These are phyloP conservation scores for Parnassius apollo DNA, from an alignment of 2,888 invertebrate genomes.

Conservation along the genomic window DNA sequence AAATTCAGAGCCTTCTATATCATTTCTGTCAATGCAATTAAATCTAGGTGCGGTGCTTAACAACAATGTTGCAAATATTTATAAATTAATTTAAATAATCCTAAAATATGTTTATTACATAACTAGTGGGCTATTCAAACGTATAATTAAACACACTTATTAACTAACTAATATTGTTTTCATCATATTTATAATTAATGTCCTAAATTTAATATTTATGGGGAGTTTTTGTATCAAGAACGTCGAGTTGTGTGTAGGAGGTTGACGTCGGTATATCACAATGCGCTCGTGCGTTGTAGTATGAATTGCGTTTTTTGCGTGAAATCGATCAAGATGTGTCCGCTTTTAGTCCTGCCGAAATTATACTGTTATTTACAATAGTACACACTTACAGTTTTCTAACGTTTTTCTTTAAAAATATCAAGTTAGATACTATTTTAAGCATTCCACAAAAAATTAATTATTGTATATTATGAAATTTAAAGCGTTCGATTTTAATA, in stretches of 20 bases:
- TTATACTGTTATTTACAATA: constrained; percentile 64
- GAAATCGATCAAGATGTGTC: constrained; percentile 70
- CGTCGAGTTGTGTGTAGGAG: constrained; percentile 38
- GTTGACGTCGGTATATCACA: constrained; percentile 66
- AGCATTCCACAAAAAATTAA: too few species aligned
- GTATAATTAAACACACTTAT: too few species aligned
- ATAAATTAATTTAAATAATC: too few species aligned
- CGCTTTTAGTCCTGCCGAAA: constrained; percentile 47
- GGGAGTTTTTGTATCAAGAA: constrained; percentile 48
- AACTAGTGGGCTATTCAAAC: too few species aligned
- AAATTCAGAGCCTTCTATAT: too few species aligned
- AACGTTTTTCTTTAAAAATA: constrained; percentile 26
- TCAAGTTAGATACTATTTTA: not conserved
- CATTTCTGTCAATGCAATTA: too few species aligned
- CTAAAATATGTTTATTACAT: too few species aligned
- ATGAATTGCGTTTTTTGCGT: constrained; percentile 74
- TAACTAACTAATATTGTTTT: too few species aligned
- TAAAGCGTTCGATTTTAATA: too few species aligned
- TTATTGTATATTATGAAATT: too few species aligned
- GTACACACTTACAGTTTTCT: constrained; percentile 59
- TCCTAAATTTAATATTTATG: constrained; percentile 3
- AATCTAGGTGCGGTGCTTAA: too few species aligned
- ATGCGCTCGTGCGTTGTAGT: constrained; percentile 68
- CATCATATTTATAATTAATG: not conserved
- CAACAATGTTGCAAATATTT: too few species aligned